Evolutionary conservation across 37 sponge, comb jelly and placozoan genomes (phyloP).

Genomic region (Axinella damicornis): DNA sequence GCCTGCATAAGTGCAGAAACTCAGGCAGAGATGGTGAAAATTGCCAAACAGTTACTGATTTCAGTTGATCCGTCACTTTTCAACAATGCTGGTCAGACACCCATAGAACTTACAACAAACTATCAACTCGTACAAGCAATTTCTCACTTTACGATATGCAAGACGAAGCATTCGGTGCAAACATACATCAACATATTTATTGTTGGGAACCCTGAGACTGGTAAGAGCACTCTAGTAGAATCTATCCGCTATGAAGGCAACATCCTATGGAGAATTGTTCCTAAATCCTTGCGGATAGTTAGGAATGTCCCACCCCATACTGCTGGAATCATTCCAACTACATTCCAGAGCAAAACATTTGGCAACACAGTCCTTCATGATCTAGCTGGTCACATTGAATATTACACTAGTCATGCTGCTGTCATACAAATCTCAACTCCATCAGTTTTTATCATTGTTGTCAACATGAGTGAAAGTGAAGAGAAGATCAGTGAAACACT

Average conservation of each 20-base stretch:
- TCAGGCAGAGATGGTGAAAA: too few relatives aligned
- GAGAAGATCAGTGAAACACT: too few relatives aligned
- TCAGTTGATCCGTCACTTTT: not conserved
- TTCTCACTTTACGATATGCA: not conserved
- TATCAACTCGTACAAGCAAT: not conserved
- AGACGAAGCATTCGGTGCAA: not conserved
- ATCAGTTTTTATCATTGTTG: too few relatives aligned
- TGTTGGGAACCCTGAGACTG: constrained; percentile 33
- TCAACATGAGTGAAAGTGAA: too few relatives aligned
- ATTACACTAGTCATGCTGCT: too few relatives aligned
- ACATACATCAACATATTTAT: not conserved
- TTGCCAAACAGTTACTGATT: not conserved
- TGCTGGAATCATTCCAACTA: constrained; percentile 37
- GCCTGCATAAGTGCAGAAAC: not conserved
- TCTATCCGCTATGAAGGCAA: not conserved
- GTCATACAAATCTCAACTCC: too few relatives aligned
- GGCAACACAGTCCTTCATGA: too few relatives aligned
- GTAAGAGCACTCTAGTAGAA: constrained; percentile 48
- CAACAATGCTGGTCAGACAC: constrained; percentile 6
- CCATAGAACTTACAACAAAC: constrained; percentile 23
- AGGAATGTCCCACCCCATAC: constrained; percentile 12
- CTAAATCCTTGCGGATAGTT: too few relatives aligned
- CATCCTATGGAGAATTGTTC: too few relatives aligned
- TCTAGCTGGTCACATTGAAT: too few relatives aligned
- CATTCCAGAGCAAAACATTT: too few relatives aligned